Conservation (phyloP, 1,140 invertebrate species). For the Bombus cullumanus region DNA sequence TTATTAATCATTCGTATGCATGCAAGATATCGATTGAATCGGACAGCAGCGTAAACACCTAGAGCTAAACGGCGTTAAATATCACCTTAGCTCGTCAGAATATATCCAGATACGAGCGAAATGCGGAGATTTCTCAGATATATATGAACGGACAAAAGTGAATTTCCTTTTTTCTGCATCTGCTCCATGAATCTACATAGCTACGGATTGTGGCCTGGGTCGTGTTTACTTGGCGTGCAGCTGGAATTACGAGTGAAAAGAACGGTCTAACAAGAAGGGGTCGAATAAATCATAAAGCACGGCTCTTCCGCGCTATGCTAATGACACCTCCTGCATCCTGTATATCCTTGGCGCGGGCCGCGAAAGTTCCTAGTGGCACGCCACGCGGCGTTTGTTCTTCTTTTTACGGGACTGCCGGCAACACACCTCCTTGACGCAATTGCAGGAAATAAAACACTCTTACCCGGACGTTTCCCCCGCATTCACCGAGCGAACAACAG, state of each 20-base stretch:
- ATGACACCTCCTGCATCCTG: conserved; percentile 78
- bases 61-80: conserved; percentile 16
- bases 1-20: neutral
- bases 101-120: neutral
- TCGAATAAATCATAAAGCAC: conserved; percentile 78
- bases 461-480: conserved; percentile 45
- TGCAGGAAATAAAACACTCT: conserved; percentile 67
- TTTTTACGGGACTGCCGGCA: conserved; percentile 47
- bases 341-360: conserved; percentile 64
- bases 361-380: conserved; percentile 59
- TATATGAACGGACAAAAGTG: conserved; percentile 24
- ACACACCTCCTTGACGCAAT: conserved; percentile 69
- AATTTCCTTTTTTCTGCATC: conserved; percentile 16
- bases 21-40: neutral
- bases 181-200: conserved; percentile 24
- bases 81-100: neutral
- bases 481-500: conserved; percentile 35
- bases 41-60: neutral
- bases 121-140: conserved; percentile 3
- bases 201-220: conserved; percentile 38
- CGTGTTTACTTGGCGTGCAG: conserved; percentile 68
- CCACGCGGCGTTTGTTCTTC: conserved; percentile 37
- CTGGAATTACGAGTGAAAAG: conserved; percentile 75
- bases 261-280: conserved; percentile 59
- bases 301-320: conserved; percentile 73